Base-by-base conservation (phyloP, 2,797 vertebrate genomes). In the Spondyliosoma cantharus region DNA sequence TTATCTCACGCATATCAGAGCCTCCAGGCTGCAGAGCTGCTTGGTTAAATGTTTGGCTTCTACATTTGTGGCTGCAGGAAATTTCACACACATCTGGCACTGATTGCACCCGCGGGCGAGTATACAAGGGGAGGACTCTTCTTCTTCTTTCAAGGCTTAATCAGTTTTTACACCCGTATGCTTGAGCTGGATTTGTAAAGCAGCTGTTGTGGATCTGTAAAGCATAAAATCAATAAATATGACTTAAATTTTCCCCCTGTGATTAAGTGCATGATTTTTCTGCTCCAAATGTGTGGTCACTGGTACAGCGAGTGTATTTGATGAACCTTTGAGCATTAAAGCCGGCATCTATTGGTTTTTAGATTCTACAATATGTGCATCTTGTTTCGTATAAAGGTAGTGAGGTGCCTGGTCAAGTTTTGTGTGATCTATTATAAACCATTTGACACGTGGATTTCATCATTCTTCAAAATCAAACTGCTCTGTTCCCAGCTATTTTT, bases 1-100 rank as follows among this genome's bases (percentile, higher is more conserved):
- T 64, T 37, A 49, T 84, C 69, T 69, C 75, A 71, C 75, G 60
- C 48, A 82, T 62, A 81, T 78, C 24, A 76, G 32, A 59, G n/a
- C 59, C 75, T 71, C 3, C 14, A 49, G 50, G 67, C 20, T 20
- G 7, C 29, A 4, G 11, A 3, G 22, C 19, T 12, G 2, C 61
- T 52, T 3, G 9, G 25, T 64, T 13, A 7, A 24, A 42, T 3
- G 1, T 58, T 15, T 50, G 27, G 42, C 3, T 19, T 43, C 15
- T 16, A 45, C n/a, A 52, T 59, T 6, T 15, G 37, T 25, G 7
- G 17, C 15, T 22, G 22, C 49, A 17, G 71, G 24, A 12, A 1
- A 13, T 68, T 70, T 54, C 15, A 25, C 25, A 24, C 15, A 22
- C 25, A 24, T 20, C n/a, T 29, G 8, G 22, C 48, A 63, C 2